These are phyloP conservation scores for Grus americana DNA, from an alignment of 2,113 vertebrate genomes.

Conservation along the genomic window DNA sequence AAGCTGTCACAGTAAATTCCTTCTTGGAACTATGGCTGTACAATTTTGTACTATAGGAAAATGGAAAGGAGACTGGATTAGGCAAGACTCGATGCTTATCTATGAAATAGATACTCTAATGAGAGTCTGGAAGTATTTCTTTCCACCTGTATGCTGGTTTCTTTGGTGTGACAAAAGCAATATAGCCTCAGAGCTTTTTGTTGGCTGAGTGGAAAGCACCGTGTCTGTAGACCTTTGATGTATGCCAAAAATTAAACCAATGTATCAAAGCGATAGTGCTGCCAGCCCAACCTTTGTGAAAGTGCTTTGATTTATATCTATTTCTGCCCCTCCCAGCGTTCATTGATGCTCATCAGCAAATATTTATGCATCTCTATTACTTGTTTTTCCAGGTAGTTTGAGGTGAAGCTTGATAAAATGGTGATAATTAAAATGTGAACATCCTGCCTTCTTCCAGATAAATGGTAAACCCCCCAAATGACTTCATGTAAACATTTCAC, in stretches of 20 bases:
- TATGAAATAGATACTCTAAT: not conserved
- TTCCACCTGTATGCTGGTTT: not conserved
- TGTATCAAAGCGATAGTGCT: not conserved
- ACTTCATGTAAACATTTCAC: not conserved
- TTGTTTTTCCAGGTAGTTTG: not conserved
- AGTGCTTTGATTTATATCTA: not conserved
- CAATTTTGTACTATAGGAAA: accelerated
- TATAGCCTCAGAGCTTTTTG: not conserved
- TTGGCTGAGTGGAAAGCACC: not conserved
- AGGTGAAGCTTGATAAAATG: not conserved
- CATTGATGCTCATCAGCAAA: not conserved
- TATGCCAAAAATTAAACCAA: not conserved
- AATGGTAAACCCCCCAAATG: not conserved
- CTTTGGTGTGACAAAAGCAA: not conserved
- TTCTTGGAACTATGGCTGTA: not conserved
- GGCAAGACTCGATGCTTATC: not conserved
- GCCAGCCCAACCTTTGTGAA: not conserved
- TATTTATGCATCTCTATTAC: not conserved
- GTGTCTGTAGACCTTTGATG: not conserved
- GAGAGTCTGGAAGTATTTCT: not conserved
- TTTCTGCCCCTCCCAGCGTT: not conserved
- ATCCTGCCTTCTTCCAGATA: not conserved
- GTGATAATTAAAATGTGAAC: not conserved
- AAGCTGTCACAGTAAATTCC: not conserved
- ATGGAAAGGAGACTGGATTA: not conserved